Evolutionary conservation across 2,888 invertebrate genomes (phyloP), one percentile per base, ranked within the genome.

Genomic region (Trissolcus brochymenae): DNA sequence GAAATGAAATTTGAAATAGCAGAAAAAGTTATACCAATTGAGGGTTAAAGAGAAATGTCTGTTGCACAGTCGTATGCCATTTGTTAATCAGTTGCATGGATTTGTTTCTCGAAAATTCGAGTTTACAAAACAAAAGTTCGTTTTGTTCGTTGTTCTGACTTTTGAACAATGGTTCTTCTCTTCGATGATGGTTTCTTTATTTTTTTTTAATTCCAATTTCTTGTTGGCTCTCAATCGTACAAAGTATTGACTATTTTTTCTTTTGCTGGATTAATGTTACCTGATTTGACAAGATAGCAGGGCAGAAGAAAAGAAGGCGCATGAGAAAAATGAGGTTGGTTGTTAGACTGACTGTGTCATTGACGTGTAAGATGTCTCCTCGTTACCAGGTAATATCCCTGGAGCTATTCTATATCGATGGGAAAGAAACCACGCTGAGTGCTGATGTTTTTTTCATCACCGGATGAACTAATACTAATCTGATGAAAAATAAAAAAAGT

Each of bases 371-470:
- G 84, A 80, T 6, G 86, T 85, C 54, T 85, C 80, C 40, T 84
- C 65, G 71, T 83, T 85, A 29, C 84, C 86, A 4, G 86, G 41
- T 13, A 87, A 65, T 11, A 78, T 83, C 7, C 87, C 87, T 0
- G 84, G 43, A 0, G 85, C 80, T 2, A 83, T 56, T 0, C 86
- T n/a, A n/a, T 86, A 50, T 82, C 84, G 2, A 82, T 66, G 43
- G 83, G 84, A 60, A 1, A 83, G 74, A 0, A 88, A 83, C 7
- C 87, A 59, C 0, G 85, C 81, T 4, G 87, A 87, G 4, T 87
- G 81, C 2, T 4, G 21, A 4, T 21, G 21, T 21, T 21, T 21
- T 21, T 21, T 1, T 21, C n/a, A 21, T 21, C 21, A 1, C 21
- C 21, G 21, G 21, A 21, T 21, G 1, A 21, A n/a, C n/a, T n/a